phyloP scores from a whole-genome alignment of 2,113 vertebrate species.

The Gasterosteus aculeatus region DNA sequence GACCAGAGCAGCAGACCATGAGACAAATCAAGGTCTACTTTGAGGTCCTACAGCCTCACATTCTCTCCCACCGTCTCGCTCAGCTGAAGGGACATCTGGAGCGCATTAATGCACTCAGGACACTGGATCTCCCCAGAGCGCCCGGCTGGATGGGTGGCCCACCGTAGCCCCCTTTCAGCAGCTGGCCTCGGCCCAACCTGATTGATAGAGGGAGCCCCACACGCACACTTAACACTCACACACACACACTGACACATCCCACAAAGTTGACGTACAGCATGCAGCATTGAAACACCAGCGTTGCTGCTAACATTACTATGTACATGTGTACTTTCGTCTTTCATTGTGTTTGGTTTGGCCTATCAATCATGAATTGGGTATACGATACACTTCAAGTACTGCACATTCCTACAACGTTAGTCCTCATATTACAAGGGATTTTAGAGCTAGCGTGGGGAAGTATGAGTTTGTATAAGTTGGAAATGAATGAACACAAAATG shows the following conservation, averaged over 20 bases:
- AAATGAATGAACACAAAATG: constrained; percentile 1
- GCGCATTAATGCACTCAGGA: constrained; percentile 79
- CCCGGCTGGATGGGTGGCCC: constrained; percentile 83
- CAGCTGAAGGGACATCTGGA: constrained; percentile 82
- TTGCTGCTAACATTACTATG: constrained; percentile 45
- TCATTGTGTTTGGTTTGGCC: constrained; percentile 23
- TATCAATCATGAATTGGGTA: constrained; percentile 29
- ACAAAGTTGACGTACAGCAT: constrained; percentile 35
- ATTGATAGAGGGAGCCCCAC: constrained; percentile 79
- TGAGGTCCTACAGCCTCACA: constrained; percentile 40
- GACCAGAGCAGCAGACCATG: constrained; percentile 35
- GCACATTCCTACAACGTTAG: neutral
- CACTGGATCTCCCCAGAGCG: constrained; percentile 81
- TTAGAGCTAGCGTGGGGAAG: neutral
- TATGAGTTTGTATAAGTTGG: neutral
- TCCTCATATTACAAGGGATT: neutral
- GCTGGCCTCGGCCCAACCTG: constrained; percentile 65
- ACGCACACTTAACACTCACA: constrained; percentile 66
- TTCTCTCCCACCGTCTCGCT: constrained; percentile 24
- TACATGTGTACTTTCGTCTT: constrained; percentile 49
- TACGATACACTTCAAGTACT: constrained; percentile 13
- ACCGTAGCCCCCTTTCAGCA: constrained; percentile 79
- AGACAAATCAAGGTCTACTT: constrained; percentile 44
- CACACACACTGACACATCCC: constrained; percentile 63
- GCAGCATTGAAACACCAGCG: constrained; percentile 12